Evolutionary conservation across 2,888 invertebrate genomes (phyloP).

Genomic region (Apodemia zela): DNA sequence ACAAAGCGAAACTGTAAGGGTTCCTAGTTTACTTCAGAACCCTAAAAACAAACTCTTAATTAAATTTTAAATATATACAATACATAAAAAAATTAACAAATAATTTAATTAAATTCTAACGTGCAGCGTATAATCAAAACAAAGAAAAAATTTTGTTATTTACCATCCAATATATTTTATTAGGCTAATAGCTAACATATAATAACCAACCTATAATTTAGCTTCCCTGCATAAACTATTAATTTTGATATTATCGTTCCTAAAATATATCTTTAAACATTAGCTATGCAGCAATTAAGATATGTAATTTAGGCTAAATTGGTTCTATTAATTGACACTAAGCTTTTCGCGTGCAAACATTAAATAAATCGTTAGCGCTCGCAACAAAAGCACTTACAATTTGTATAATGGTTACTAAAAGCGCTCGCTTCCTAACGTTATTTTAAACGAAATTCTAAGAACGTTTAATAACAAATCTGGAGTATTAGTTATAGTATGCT

Average conservation of each 20-base stretch:
- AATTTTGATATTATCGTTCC: not conserved
- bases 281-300: constrained; percentile 42
- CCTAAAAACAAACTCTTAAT: too few relatives aligned
- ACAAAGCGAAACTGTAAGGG: too few relatives aligned
- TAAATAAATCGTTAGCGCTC: constrained; percentile 59
- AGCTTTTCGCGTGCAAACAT: constrained; percentile 65
- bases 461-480: constrained; percentile 33
- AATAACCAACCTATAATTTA: not conserved
- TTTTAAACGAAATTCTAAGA: constrained; percentile 25
- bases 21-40: too few relatives aligned
- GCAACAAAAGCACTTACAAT: constrained; percentile 53
- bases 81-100: too few relatives aligned
- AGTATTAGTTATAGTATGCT: constrained; percentile 14
- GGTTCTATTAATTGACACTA: constrained; percentile 55
- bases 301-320: constrained; percentile 57
- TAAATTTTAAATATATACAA: too few relatives aligned
- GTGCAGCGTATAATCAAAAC: too few relatives aligned
- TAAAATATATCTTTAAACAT: not conserved
- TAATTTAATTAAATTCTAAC: too few relatives aligned
- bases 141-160: too few relatives aligned
- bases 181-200: not conserved
- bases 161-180: not conserved
- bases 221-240: not conserved
- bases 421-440: constrained; percentile 48
- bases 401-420: constrained; percentile 55